Percentiles rank a stretch among this genome's conserved stretches.
These are phyloP conservation scores for Myotis davidii DNA, from an alignment of 2,113 vertebrate genomes.

Conservation along the genomic window DNA sequence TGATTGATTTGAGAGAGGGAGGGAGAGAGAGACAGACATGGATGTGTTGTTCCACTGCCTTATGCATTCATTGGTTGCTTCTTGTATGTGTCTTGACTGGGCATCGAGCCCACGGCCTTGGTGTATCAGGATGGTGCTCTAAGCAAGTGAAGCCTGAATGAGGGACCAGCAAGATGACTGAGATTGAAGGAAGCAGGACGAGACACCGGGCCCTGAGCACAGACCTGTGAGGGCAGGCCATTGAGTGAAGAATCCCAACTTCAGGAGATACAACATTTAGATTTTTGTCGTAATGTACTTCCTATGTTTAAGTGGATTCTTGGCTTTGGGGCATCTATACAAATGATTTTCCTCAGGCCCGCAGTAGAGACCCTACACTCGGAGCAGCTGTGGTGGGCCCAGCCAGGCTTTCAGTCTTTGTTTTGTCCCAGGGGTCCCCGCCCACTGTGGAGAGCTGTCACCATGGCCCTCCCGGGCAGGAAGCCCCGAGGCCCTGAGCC, in stretches of 20 bases:
- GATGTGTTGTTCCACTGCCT: background rate
- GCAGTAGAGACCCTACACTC: background rate
- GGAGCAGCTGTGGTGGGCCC: background rate
- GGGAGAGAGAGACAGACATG: background rate
- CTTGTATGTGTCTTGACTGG: background rate
- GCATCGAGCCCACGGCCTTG: background rate
- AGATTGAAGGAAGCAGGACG: background rate
- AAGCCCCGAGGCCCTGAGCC: background rate
- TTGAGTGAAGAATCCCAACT: background rate
- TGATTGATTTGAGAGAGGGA: background rate
- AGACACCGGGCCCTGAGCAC: background rate
- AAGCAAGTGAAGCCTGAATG: background rate
- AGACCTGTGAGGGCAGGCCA: fast-evolving
- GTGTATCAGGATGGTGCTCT: background rate
- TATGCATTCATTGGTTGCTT: background rate
- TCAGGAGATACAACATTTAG: background rate
- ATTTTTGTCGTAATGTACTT: background rate
- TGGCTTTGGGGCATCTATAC: background rate
- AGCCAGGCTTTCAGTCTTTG: background rate
- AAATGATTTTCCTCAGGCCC: background rate
- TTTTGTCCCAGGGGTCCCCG: no score
- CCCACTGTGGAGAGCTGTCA: background rate
- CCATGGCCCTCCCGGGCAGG: no score
- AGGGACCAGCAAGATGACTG: background rate
- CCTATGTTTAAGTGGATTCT: background rate